phyloP scores from a whole-genome alignment of 2,113 vertebrate species.

The Pterocles burchelli region DNA sequence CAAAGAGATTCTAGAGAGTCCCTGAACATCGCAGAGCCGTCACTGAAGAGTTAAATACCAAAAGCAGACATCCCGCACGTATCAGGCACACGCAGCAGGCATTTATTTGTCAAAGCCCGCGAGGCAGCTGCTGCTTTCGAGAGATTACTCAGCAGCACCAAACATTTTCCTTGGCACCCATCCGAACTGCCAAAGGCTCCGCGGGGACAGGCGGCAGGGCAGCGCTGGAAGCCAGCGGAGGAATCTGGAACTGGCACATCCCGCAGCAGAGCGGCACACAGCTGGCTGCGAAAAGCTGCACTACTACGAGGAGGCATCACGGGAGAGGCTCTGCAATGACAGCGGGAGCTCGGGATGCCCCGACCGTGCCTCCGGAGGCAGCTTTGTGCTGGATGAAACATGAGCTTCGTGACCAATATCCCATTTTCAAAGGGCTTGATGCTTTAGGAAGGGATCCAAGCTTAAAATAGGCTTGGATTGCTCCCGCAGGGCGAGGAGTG shows the following conservation, averaged over 20 bases:
- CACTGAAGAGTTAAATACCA: neutral
- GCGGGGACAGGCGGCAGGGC: neutral
- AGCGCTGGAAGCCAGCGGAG: neutral
- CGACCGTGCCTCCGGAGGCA: neutral
- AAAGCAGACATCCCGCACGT: neutral
- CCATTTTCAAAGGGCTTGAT: neutral
- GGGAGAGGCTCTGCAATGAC: neutral
- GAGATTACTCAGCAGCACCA: conserved; percentile 45
- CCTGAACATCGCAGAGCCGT: accelerated
- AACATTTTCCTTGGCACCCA: neutral
- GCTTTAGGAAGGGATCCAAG: neutral
- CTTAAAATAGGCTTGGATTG: neutral
- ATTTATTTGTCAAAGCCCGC: neutral
- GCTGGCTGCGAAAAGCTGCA: neutral
- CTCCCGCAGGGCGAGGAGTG: accelerated
- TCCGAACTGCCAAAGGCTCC: neutral
- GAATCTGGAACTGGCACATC: conserved; percentile 11
- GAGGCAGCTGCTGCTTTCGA: conserved; percentile 43
- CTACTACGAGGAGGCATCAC: accelerated
- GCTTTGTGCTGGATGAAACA: neutral
- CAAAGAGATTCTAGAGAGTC: neutral
- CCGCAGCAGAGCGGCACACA: neutral
- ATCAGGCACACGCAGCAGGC: neutral
- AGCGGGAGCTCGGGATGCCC: neutral
- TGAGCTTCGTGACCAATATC: accelerated